A percentile compares a stretch with the other conserved stretches of the same genome.
These are phyloP conservation scores for Canis aureus DNA, from an alignment of 2,113 vertebrate genomes.

Conservation along the genomic window DNA sequence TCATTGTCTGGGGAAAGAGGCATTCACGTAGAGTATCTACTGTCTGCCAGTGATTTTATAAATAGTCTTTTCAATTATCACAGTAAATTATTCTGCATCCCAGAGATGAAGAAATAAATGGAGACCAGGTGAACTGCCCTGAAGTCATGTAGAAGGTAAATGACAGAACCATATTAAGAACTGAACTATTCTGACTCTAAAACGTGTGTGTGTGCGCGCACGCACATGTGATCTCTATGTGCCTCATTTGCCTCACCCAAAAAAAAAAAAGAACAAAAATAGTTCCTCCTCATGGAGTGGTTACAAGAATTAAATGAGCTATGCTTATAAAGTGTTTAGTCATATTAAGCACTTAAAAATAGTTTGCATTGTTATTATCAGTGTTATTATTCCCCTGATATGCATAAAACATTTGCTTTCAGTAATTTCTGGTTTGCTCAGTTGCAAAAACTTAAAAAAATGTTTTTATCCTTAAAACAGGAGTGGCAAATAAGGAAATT, in stretches of 20 bases:
- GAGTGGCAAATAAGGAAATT: not conserved
- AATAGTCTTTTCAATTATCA: not conserved
- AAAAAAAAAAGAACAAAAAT: not conserved
- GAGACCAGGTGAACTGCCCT: not conserved
- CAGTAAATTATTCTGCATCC: not conserved
- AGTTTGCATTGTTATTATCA: conserved; percentile 52
- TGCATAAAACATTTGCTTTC: conserved; percentile 58
- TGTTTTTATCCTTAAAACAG: conserved; percentile 50
- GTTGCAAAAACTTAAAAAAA: not conserved
- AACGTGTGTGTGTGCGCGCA: not conserved
- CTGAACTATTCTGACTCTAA: not conserved
- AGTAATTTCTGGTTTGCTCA: conserved; percentile 21
- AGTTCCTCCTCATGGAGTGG: not conserved
- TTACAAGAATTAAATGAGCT: conserved; percentile 1
- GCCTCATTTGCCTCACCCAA: not conserved
- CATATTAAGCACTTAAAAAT: conserved; percentile 53
- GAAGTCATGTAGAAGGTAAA: not conserved
- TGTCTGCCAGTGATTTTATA: not conserved
- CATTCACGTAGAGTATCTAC: not conserved
- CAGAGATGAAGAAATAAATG: not conserved
- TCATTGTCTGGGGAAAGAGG: not conserved
- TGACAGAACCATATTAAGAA: not conserved
- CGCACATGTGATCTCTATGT: not conserved
- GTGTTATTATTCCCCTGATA: conserved; percentile 52
- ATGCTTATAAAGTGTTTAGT: conserved; percentile 44